Evolutionary conservation across 2,888 invertebrate genomes (phyloP).

Genomic region (Phorcus lineatus): DNA sequence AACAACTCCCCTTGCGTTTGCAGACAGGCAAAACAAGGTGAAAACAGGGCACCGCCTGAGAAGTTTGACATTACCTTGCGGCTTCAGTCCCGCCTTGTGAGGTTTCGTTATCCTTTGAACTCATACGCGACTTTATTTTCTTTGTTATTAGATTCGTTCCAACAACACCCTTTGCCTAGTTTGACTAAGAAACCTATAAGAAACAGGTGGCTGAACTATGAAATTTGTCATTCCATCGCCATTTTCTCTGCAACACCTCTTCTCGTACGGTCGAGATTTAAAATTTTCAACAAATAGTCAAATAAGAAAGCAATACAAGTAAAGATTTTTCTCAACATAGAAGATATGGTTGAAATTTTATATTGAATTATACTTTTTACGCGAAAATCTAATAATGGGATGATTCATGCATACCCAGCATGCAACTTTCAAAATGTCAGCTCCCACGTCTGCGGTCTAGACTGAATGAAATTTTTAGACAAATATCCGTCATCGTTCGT

Average conservation of each 20-base stretch:
- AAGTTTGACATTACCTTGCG: constrained; percentile 59
- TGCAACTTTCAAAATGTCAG: constrained; percentile 41
- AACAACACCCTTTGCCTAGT: constrained; percentile 1
- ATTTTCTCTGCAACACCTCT: constrained; percentile 3
- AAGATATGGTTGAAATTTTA: no score
- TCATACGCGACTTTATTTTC: constrained; percentile 64
- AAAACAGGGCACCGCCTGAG: background rate
- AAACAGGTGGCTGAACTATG: constrained; percentile 1
- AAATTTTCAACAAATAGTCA: no score
- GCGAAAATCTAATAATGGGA: no score
- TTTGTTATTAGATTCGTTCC: background rate
- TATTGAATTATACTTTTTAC: no score
- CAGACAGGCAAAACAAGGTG: background rate
- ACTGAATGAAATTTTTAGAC: no score
- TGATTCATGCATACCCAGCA: background rate
- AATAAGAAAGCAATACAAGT: no score
- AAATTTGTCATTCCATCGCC: constrained; percentile 3
- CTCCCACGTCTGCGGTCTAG: constrained; percentile 31
- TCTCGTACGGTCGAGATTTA: background rate
- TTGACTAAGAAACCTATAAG: background rate
- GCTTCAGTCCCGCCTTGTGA: constrained; percentile 70
- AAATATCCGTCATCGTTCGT: no score
- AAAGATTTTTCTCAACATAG: no score
- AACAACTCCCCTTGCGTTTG: no score
- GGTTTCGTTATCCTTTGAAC: constrained; percentile 63